These are phyloP conservation scores for Metaphire vulgaris DNA, from an alignment of 1,140 invertebrate species.

Conservation along the genomic window DNA sequence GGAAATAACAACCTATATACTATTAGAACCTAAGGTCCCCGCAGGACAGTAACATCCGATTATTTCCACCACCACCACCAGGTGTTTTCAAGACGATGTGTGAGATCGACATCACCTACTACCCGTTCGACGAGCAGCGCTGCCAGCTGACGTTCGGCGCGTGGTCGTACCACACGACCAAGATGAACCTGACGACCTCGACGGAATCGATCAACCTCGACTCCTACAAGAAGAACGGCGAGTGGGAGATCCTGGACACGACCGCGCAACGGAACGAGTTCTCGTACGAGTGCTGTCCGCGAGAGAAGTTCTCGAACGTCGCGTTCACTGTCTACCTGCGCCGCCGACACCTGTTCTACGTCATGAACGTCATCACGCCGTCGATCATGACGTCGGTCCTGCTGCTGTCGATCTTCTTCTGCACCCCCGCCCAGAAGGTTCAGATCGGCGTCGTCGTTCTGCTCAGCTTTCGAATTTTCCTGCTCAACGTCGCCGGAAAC, in stretches of 20 bases:
- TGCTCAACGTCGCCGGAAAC: conserved; percentile 30
- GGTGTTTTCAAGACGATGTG: conserved; percentile 32
- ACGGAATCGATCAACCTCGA: conserved; percentile 26
- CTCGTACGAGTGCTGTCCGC: conserved; percentile 25
- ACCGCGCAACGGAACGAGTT: conserved; percentile 25
- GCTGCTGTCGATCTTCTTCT: conserved; percentile 33
- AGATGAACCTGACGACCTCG: conserved; percentile 29
- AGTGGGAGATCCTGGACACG: conserved; percentile 27
- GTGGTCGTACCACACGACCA: conserved; percentile 30
- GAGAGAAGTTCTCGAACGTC: conserved; percentile 26
- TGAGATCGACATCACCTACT: conserved; percentile 30
- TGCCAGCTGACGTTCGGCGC: conserved; percentile 29
- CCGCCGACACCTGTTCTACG: conserved; percentile 28
- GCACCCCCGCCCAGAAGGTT: conserved; percentile 32
- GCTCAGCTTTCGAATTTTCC: conserved; percentile 30
- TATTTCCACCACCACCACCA: no score
- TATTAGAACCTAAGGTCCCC: not conserved
- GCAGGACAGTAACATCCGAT: not conserved
- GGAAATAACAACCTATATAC: no score
- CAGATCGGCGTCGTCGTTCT: conserved; percentile 33
- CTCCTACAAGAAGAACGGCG: conserved; percentile 28
- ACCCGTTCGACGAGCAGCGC: conserved; percentile 30
- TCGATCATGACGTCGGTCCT: conserved; percentile 31
- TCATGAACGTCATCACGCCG: conserved; percentile 31
- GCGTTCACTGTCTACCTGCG: conserved; percentile 24